Evolutionary conservation across 2,113 vertebrate genomes (phyloP), one percentile per base, ranked within the genome.

Genomic region (Bubo scandiacus): DNA sequence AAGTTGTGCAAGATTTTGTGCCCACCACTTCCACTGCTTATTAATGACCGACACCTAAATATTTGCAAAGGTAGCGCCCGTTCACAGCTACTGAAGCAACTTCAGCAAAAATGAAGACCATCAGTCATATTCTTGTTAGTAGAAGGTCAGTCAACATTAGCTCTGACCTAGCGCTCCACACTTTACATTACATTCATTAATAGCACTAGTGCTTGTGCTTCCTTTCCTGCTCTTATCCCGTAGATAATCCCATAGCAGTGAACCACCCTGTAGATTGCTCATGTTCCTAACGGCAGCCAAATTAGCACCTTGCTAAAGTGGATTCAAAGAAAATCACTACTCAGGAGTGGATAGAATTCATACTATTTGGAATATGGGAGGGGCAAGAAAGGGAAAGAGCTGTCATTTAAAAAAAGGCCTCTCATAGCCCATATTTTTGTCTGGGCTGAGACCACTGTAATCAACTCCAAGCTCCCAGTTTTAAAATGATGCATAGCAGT

Each of bases 1-100:
- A 95, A 95, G 84, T 89, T 55, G 18, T 55, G 65, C 61, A 51
- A 72, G 38, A 62, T 63, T 90, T 91, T 86, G 70, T 78, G 61
- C 29, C 38, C 65, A 81, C 63, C 34, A 10, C 55, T 91, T 36
- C 25, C 54, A 7, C 11, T 66, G 70, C 81, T 88, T 49, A 30
- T 72, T 97, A 94, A 98, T 97, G 73, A 98, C 96, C 18, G 96
- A 97, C 92, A 45, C 38, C 27, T 65, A 5, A 61, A 63, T 40
- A 63, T 40, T 23, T 86, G 61, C 32, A 84, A 47, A 65, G 43
- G 58, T 14, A 54, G 45, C 3, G 17, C 52, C 40, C 72, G 54
- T 51, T n/a, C 79, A 84, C 45, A 29, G 19, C 61, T 59, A 27
- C 58, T 38, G 54, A 66, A 78, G 38, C 65, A 52, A 15, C 34